phyloP scores from a whole-genome alignment of 2,888 invertebrate species.

The Branchipolynoe longqiensis region DNA sequence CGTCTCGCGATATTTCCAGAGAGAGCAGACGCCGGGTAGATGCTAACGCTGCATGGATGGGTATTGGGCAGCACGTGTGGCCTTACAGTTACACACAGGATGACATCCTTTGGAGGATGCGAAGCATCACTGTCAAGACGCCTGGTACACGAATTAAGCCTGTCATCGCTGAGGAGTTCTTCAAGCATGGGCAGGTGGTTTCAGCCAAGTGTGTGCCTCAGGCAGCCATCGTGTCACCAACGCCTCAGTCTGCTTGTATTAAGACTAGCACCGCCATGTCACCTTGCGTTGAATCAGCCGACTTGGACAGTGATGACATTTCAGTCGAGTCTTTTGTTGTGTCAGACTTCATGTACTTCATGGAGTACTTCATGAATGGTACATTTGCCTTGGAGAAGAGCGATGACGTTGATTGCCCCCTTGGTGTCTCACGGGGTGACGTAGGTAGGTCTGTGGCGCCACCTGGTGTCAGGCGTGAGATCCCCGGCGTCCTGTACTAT shows the following conservation, averaged over 20 bases:
- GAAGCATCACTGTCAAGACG: background rate
- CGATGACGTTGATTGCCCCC: background rate
- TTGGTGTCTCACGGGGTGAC: background rate
- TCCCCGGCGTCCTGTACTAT: conserved; percentile 20
- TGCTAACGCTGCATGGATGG: background rate
- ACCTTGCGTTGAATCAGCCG: background rate
- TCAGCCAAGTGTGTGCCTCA: background rate
- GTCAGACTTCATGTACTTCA: conserved; percentile 22
- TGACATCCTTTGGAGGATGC: background rate
- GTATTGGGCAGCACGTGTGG: background rate
- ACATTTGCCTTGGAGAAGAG: background rate
- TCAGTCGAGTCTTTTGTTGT: background rate
- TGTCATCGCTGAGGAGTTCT: background rate
- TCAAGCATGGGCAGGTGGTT: background rate
- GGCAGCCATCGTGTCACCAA: background rate
- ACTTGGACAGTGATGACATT: background rate
- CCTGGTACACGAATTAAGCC: background rate
- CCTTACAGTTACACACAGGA: conserved; percentile 22
- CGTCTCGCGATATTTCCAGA: too few relatives aligned
- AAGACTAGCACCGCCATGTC: background rate
- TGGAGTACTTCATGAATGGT: conserved; percentile 40
- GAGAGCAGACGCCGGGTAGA: too few relatives aligned
- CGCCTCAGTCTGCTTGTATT: background rate
- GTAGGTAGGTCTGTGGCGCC: too few relatives aligned
- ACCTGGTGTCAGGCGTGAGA: background rate